A percentile compares a stretch with the other conserved stretches of the same genome.
Evolutionary conservation across 2,797 vertebrate species (phyloP).

Genomic region (Labroides dimidiatus): DNA sequence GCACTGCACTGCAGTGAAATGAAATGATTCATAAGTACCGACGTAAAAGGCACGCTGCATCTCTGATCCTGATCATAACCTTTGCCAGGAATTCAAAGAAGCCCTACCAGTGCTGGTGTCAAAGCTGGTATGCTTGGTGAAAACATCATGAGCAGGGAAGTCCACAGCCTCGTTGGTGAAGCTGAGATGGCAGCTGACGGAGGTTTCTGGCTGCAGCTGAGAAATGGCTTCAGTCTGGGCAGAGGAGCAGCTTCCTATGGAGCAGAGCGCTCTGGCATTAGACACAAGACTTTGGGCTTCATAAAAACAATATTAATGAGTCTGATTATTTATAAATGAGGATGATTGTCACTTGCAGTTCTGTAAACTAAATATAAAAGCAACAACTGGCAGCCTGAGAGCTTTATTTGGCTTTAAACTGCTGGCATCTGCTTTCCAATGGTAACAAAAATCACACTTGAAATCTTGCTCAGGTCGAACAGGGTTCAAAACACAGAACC

Average conservation of each 20-base stretch:
- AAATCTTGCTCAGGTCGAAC: neutral
- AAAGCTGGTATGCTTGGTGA: slow-evolving; percentile 85
- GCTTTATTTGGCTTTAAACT: neutral
- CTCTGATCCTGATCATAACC: neutral
- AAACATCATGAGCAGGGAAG: slow-evolving; percentile 86
- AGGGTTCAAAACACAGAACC: neutral
- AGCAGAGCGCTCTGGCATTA: slow-evolving; percentile 12
- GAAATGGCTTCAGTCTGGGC: slow-evolving; percentile 84
- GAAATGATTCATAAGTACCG: neutral
- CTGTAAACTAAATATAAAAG: neutral
- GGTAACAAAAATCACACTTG: neutral
- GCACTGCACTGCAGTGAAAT: neutral
- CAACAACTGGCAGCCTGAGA: neutral
- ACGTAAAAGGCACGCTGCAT: neutral
- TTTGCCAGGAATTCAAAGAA: neutral
- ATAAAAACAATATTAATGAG: neutral
- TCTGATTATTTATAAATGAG: neutral
- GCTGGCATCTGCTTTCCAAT: neutral
- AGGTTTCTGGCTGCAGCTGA: slow-evolving; percentile 86
- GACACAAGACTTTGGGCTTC: neutral
- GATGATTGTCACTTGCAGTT: neutral
- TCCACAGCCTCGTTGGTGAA: slow-evolving; percentile 86
- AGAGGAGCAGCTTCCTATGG: slow-evolving; percentile 87
- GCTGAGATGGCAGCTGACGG: slow-evolving; percentile 86
- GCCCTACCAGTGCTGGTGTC: slow-evolving; percentile 86